These are phyloP conservation scores for Xestia c-nigrum DNA, from an alignment of 2,888 invertebrate genomes.

Conservation along the genomic window DNA sequence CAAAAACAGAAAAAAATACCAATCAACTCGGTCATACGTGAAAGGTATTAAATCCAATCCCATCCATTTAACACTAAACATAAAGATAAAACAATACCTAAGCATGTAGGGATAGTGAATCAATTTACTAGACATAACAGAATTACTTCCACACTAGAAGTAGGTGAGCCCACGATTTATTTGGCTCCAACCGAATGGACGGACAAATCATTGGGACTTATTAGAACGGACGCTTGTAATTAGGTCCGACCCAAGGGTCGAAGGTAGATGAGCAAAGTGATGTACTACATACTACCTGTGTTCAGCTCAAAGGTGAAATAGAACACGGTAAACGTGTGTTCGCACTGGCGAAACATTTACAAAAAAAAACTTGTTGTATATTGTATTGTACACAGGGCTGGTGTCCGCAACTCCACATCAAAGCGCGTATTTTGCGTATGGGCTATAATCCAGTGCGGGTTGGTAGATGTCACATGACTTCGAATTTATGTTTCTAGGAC, in stretches of 20 bases:
- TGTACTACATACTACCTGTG: conserved; percentile 15
- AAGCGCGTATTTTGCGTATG: no score
- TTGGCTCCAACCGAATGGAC: conserved; percentile 33
- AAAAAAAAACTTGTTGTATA: background rate
- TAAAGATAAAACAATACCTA: conserved; percentile 1
- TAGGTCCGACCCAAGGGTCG: conserved; percentile 28
- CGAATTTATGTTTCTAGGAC: no score
- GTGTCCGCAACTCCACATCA: no score
- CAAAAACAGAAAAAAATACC: background rate
- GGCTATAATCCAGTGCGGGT: no score
- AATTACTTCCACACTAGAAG: conserved; percentile 58
- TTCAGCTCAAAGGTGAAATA: conserved; percentile 13
- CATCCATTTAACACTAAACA: background rate
- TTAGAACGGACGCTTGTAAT: conserved; percentile 48
- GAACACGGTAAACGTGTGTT: background rate
- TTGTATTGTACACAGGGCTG: no score
- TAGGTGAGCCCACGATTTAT: conserved; percentile 58
- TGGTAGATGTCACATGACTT: no score
- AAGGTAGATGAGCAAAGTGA: conserved; percentile 2
- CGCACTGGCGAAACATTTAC: background rate
- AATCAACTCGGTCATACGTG: background rate
- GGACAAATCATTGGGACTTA: conserved; percentile 42
- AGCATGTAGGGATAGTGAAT: conserved; percentile 38
- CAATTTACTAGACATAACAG: conserved; percentile 69
- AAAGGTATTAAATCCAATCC: background rate